Base-by-base conservation (phyloP, 2,113 vertebrate genomes). In the Callionymus lyra region DNA sequence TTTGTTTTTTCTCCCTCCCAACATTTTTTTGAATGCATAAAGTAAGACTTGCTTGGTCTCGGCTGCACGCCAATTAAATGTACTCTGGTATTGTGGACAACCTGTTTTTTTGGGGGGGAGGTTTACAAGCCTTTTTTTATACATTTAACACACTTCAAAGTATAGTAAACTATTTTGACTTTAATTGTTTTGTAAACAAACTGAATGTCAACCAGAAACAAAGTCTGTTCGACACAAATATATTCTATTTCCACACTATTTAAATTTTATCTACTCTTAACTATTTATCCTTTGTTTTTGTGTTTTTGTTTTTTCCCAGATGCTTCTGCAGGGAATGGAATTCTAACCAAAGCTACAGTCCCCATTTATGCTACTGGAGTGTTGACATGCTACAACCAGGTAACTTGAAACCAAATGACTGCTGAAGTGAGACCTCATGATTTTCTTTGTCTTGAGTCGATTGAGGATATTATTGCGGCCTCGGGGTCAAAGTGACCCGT, bases 351-450 rank as follows among this genome's bases (percentile, higher is more conserved):
- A 88, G 92, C 94, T 39, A 99, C 95, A 1, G 94, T 99, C 62
- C 94, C 95, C 35, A 99, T 99, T 76, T 99, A 99, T 81, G 94
- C 95, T 80, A 99, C 95, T 37, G 95, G 95, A 52, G 95, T 99
- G 21, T 87, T 99, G 59, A 99, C 95, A 0, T 99, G 94, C 72
- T 98, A 97, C 42, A 99, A 94, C 79, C 95, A 99, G 92, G 95
- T 96, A 82, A 80, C 44, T 31, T 1, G 44, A 27, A 27, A 27
- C 21, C 21, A 27, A 27, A 8, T 27, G n/a, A 5, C 21, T 27
- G 21, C n/a, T n/a, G n/a, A n/a, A n/a, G n/a, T n/a, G n/a, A n/a
- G n/a, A n/a, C n/a, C n/a, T n/a, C n/a, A n/a, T n/a, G n/a, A n/a
- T n/a, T n/a, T n/a, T n/a, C n/a, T n/a, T n/a, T n/a, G n/a, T n/a